Percentiles rank a stretch among this genome's conserved stretches.
Conservation (phyloP, 2,888 invertebrate species). For the Caenorhabditis plicata region DNA sequence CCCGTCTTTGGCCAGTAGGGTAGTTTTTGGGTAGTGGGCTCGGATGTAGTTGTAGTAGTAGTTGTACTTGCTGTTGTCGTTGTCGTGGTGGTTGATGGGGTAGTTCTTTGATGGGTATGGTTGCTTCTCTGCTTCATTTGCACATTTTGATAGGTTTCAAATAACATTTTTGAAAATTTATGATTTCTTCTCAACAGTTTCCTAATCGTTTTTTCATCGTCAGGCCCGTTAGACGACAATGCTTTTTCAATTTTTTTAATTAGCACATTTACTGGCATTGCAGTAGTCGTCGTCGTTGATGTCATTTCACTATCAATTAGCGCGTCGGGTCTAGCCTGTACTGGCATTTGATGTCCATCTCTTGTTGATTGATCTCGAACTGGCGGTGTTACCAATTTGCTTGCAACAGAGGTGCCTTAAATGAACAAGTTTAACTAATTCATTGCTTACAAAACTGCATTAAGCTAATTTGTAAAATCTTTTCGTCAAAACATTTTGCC, state of each 20-base stretch:
- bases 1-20: constrained; percentile 38
- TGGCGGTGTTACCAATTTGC: constrained; percentile 4
- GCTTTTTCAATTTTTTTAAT: constrained; percentile 30
- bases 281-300: neutral
- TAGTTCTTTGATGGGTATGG: neutral
- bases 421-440: no score
- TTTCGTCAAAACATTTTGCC: no score
- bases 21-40: constrained; percentile 9
- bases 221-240: constrained; percentile 23
- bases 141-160: constrained; percentile 33
- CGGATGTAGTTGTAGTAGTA: neutral
- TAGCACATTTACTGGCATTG: constrained; percentile 3
- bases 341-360: no score
- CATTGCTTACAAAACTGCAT: no score
- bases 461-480: no score
- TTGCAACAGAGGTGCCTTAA: constrained; percentile 1
- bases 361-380: neutral
- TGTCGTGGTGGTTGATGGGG: neutral
- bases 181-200: constrained; percentile 30
- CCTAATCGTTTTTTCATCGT: constrained; percentile 36
- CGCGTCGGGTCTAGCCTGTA: neutral
- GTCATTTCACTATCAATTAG: neutral
- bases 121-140: neutral
- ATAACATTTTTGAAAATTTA: constrained; percentile 33
- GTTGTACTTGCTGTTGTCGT: neutral